Evolutionary conservation across 53 echinoderm and acorn worm genomes (phyloP).

Genomic region (Arbacia lixula): DNA sequence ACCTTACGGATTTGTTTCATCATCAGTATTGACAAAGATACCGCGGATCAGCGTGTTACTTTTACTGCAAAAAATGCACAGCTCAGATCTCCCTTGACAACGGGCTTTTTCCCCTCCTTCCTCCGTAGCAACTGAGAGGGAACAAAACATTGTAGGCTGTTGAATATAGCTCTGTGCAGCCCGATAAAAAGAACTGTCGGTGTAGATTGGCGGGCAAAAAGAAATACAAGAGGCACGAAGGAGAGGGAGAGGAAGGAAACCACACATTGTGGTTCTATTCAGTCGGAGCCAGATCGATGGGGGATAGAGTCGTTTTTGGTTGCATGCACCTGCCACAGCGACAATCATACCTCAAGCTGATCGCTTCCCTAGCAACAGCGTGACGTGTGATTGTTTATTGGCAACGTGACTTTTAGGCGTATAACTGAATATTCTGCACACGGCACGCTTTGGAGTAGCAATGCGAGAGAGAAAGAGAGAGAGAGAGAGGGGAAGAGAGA

Average conservation of each 20-base stretch:
- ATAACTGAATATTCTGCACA: constrained; percentile 28
- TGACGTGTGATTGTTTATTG: constrained; percentile 56
- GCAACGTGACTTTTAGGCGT: constrained; percentile 36
- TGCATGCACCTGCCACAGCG: constrained; percentile 36
- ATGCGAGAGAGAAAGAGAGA: neutral
- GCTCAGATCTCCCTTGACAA: too few relatives aligned
- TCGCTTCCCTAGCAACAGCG: constrained; percentile 27
- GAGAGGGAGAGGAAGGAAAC: neutral
- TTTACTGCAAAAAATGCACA: too few relatives aligned
- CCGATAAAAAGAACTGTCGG: too few relatives aligned
- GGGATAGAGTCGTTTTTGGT: constrained; percentile 37
- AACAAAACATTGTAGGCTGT: too few relatives aligned
- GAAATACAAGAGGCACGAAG: neutral
- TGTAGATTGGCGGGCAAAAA: too few relatives aligned
- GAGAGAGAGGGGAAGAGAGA: neutral
- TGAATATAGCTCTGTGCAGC: too few relatives aligned
- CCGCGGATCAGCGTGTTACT: too few relatives aligned
- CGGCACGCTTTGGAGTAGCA: neutral
- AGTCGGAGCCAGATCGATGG: constrained; percentile 22
- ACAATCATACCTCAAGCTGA: constrained; percentile 10
- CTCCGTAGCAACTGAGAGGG: too few relatives aligned
- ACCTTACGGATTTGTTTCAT: too few relatives aligned
- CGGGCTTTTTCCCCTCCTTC: too few relatives aligned
- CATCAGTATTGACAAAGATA: too few relatives aligned
- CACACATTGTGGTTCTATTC: constrained; percentile 5